Percentiles rank a stretch among this genome's conserved stretches.
Conservation (phyloP, 2,797 vertebrate species). For the Hafferia zeledoni region DNA sequence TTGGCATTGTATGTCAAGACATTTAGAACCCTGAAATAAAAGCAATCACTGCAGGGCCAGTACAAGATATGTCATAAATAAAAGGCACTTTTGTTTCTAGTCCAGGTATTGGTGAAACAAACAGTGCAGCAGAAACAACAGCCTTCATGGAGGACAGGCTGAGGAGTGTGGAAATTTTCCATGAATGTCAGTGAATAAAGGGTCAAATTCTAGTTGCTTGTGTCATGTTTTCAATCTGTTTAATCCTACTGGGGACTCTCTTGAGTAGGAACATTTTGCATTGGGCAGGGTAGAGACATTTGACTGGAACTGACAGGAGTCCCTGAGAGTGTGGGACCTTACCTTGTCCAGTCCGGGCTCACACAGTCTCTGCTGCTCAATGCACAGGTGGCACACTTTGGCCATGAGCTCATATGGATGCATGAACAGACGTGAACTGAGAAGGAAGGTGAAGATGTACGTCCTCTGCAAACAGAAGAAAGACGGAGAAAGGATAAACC, state of each 20-base stretch:
- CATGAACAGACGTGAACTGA: constrained; percentile 92
- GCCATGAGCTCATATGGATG: constrained; percentile 91
- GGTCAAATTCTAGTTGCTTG: not conserved
- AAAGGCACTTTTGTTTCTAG: not conserved
- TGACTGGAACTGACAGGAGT: not conserved
- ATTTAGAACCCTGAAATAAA: not conserved
- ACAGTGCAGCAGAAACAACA: not conserved
- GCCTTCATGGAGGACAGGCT: not conserved
- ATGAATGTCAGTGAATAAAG: not conserved
- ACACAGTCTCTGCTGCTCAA: constrained; percentile 85
- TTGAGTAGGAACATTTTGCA: not conserved
- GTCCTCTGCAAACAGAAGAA: constrained; percentile 82
- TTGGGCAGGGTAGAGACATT: not conserved
- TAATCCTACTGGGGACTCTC: not conserved
- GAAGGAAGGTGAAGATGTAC: constrained; percentile 94
- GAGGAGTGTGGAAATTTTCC: not conserved
- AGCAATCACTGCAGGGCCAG: not conserved
- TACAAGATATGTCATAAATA: not conserved
- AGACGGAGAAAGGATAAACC: not conserved
- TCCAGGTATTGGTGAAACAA: not conserved
- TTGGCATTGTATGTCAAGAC: not conserved
- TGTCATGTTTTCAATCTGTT: not conserved
- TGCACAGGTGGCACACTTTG: constrained; percentile 88
- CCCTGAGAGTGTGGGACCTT: not conserved
- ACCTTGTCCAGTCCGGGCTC: constrained; percentile 90